These are phyloP conservation scores for Sorex fumeus DNA, from an alignment of 2,113 vertebrate species.

Conservation along the genomic window DNA sequence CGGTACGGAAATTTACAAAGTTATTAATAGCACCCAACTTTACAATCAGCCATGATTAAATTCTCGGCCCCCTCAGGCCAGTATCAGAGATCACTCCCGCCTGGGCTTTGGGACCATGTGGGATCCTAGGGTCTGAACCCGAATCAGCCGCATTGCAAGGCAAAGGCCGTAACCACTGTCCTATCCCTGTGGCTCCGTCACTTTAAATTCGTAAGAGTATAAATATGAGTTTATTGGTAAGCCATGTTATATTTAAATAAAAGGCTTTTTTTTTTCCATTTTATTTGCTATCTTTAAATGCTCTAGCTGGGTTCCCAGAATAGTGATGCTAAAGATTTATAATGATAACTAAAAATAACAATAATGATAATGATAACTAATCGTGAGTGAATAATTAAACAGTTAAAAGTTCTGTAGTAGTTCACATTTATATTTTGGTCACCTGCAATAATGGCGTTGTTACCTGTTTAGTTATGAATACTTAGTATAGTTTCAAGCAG, in stretches of 20 bases:
- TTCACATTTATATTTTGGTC: slow-evolving; percentile 49
- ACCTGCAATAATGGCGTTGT: not conserved
- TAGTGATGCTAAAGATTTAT: slow-evolving; percentile 54
- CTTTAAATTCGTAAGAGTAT: too few relatives aligned
- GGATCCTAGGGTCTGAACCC: too few relatives aligned
- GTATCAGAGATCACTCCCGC: too few relatives aligned
- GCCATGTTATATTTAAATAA: slow-evolving; percentile 43
- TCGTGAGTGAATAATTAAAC: slow-evolving; percentile 26
- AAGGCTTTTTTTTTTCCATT: slow-evolving; percentile 3
- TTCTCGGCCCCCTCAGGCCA: too few relatives aligned
- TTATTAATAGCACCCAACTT: too few relatives aligned
- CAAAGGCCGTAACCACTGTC: too few relatives aligned
- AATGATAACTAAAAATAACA: not conserved
- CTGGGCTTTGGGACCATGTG: too few relatives aligned
- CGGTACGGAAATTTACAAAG: too few relatives aligned
- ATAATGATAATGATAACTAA: too few relatives aligned
- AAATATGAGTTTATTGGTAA: slow-evolving; percentile 45
- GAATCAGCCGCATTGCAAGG: too few relatives aligned
- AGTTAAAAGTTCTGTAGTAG: not conserved
- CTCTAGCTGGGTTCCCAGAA: not conserved
- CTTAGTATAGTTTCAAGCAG: slow-evolving; percentile 10
- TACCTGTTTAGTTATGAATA: not conserved
- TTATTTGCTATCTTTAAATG: slow-evolving; percentile 18
- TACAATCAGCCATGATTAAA: too few relatives aligned
- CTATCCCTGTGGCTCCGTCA: too few relatives aligned